phyloP scores from a whole-genome alignment of 2,888 invertebrate genomes.

The Elysia crispata region DNA sequence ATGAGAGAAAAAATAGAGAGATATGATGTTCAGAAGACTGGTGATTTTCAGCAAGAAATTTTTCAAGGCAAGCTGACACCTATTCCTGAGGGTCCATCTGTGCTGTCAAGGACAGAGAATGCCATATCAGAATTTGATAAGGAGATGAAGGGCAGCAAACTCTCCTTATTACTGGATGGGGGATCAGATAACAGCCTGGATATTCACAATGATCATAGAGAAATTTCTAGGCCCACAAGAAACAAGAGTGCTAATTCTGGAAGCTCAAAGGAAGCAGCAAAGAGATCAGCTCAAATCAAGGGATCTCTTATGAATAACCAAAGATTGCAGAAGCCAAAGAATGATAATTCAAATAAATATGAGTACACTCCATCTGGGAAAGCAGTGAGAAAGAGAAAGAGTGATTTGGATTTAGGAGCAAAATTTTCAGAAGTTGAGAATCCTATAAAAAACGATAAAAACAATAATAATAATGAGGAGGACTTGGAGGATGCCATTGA shows the following conservation, averaged over 20 bases:
- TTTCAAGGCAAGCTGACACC: slow-evolving; percentile 63
- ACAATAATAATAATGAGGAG: slow-evolving; percentile 58
- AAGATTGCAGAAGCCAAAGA: too few relatives aligned
- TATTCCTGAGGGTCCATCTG: slow-evolving; percentile 63
- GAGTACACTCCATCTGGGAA: slow-evolving; percentile 43
- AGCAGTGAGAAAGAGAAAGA: slow-evolving; percentile 42
- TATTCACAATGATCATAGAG: not conserved
- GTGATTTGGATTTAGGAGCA: not conserved
- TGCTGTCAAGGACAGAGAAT: slow-evolving; percentile 59
- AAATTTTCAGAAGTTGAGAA: slow-evolving; percentile 61
- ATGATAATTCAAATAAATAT: slow-evolving; percentile 2
- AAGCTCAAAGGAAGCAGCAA: not conserved
- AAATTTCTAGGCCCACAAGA: not conserved
- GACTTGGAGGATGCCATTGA: slow-evolving; percentile 71
- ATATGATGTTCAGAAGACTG: slow-evolving; percentile 35
- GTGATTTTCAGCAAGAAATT: slow-evolving; percentile 57
- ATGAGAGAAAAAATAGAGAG: slow-evolving; percentile 48
- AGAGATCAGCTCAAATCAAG: not conserved
- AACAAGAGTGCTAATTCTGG: not conserved
- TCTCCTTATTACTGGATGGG: slow-evolving; percentile 57
- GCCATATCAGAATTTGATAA: slow-evolving; percentile 67
- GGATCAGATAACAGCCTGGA: not conserved
- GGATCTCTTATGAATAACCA: too few relatives aligned
- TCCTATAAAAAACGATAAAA: slow-evolving; percentile 43
- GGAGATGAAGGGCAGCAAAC: slow-evolving; percentile 60